These are phyloP conservation scores for Kuschelorhynchus macadamiae DNA, from an alignment of 2,888 invertebrate species.

Conservation along the genomic window DNA sequence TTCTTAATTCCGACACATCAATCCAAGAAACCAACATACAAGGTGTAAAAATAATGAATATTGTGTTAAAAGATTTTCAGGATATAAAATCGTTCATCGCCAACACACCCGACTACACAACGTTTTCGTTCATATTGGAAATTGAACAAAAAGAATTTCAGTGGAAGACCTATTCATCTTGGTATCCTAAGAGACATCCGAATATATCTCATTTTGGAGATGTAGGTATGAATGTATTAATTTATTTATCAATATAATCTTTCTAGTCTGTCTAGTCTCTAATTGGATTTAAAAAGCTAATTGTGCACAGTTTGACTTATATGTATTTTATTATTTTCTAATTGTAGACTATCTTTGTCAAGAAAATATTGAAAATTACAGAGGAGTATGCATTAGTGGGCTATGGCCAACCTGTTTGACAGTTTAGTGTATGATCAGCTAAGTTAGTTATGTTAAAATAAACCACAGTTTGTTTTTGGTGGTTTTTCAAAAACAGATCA, in stretches of 20 bases:
- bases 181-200: slow-evolving; percentile 20
- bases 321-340: too few species aligned
- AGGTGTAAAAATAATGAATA: not conserved
- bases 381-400: too few species aligned
- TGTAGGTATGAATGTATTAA: slow-evolving; percentile 15
- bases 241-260: not conserved
- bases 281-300: not conserved
- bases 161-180: slow-evolving; percentile 15
- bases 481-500: too few species aligned
- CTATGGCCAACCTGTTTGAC: too few species aligned
- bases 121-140: slow-evolving; percentile 14
- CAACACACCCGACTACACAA: not conserved
- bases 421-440: too few species aligned
- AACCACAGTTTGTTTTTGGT: too few species aligned
- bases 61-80: slow-evolving; percentile 7
- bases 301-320: too few species aligned
- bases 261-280: too few species aligned
- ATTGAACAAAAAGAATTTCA: slow-evolving; percentile 13
- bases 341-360: too few species aligned
- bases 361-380: too few species aligned
- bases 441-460: too few species aligned
- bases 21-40: slow-evolving; percentile 25
- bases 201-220: slow-evolving; percentile 21
- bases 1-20: slow-evolving; percentile 19
- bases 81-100: slow-evolving; percentile 7